Conservation (phyloP, 2,888 invertebrate genomes). For the Megaustenia siamemsis region DNA sequence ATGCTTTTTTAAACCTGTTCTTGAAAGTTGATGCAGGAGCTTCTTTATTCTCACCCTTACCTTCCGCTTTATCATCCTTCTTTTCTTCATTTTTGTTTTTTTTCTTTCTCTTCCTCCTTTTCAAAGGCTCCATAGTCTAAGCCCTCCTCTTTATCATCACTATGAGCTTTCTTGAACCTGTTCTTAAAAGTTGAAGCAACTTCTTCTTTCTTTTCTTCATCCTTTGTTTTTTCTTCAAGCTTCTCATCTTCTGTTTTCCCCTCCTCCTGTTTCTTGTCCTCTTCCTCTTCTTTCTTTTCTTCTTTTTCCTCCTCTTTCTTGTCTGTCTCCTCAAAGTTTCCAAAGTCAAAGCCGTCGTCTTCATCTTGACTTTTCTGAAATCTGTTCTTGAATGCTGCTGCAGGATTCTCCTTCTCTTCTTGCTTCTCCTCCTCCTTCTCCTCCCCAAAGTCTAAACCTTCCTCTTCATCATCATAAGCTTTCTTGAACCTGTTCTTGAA, state of each 20-base stretch:
- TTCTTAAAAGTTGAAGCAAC: constrained; percentile 49
- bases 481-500: constrained; percentile 49
- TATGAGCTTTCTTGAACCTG: constrained; percentile 50
- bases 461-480: constrained; percentile 41
- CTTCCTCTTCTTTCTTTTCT: constrained; percentile 35
- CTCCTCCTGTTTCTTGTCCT: neutral
- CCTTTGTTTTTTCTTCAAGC: constrained; percentile 1
- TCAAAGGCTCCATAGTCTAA: constrained; percentile 44
- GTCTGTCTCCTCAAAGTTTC: constrained; percentile 26
- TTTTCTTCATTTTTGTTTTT: constrained; percentile 10
- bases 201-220: constrained; percentile 30
- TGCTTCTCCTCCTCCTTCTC: constrained; percentile 6
- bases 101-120: constrained; percentile 35
- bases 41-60: constrained; percentile 41
- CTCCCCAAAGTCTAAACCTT: constrained; percentile 49
- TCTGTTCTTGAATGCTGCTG: constrained; percentile 45
- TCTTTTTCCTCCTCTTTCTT: constrained; percentile 14
- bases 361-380: constrained; percentile 36
- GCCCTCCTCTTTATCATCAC: constrained; percentile 52
- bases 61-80: constrained; percentile 28
- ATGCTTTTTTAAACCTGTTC: constrained; percentile 50
- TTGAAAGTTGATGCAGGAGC: constrained; percentile 46
- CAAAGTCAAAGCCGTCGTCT: constrained; percentile 15
- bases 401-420: constrained; percentile 46
- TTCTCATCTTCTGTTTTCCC: neutral